Conservation (phyloP, 1,140 invertebrate species). For the Drosophila watanabei region DNA sequence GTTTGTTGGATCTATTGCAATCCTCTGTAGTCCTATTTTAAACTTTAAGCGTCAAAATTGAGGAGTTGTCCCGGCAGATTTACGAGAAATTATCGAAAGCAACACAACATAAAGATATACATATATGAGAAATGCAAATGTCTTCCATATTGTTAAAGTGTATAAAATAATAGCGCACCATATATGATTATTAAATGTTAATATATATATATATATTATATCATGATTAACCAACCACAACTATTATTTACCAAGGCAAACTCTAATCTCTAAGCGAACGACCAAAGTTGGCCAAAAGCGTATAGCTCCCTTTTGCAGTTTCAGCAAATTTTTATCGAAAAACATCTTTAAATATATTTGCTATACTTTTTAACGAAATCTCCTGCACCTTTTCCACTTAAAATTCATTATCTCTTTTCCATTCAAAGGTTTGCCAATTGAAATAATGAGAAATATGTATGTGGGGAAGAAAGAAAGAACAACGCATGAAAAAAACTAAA, state of each 20-base stretch:
- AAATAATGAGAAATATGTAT: slow-evolving; percentile 10
- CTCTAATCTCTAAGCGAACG: slow-evolving; percentile 25
- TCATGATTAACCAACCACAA: slow-evolving; percentile 42
- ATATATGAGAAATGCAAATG: slow-evolving; percentile 80
- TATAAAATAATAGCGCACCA: slow-evolving; percentile 62
- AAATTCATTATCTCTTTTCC: slow-evolving; percentile 37
- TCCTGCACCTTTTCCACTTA: slow-evolving; percentile 31
- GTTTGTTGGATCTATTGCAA: slow-evolving; percentile 61
- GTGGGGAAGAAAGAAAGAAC: slow-evolving; percentile 3
- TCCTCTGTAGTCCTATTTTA: slow-evolving; percentile 51
- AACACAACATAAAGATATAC: slow-evolving; percentile 56
- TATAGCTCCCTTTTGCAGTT: slow-evolving; percentile 19
- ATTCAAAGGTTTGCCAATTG: slow-evolving; percentile 44
- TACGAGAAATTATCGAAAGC: slow-evolving; percentile 55
- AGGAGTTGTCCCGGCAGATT: slow-evolving; percentile 34
- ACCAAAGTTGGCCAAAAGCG: slow-evolving; percentile 35
- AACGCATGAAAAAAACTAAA: slow-evolving; percentile 6
- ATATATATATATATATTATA: slow-evolving; percentile 58
- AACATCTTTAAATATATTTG: slow-evolving; percentile 17
- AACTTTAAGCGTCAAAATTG: slow-evolving; percentile 36
- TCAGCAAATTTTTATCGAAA: slow-evolving; percentile 6
- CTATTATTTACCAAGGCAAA: slow-evolving; percentile 50
- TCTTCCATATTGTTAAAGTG: slow-evolving; percentile 83
- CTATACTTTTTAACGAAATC: slow-evolving; percentile 38
- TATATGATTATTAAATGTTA: slow-evolving; percentile 58